Evolutionary conservation across 2,113 vertebrate genomes (phyloP).

Genomic region (Anarrhichthys ocellatus): DNA sequence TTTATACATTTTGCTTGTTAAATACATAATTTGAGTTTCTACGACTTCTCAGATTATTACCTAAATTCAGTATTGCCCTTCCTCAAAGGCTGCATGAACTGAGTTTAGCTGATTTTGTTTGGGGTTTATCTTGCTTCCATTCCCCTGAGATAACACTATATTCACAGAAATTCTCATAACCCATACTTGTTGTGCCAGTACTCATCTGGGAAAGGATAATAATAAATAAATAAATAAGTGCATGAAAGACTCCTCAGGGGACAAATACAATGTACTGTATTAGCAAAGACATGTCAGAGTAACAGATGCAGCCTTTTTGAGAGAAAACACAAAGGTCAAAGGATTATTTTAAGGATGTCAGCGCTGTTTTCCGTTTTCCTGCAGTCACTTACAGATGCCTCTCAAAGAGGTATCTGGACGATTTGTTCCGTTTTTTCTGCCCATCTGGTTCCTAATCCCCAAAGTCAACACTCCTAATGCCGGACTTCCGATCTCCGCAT

Average conservation of each 20-base stretch:
- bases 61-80: not conserved
- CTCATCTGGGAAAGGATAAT: constrained; percentile 61
- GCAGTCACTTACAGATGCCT: constrained; percentile 49
- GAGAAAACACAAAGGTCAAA: constrained; percentile 59
- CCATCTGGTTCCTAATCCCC: constrained; percentile 73
- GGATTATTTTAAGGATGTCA: constrained; percentile 50
- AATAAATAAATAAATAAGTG: constrained; percentile 64
- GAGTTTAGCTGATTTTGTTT: not conserved
- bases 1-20: not conserved
- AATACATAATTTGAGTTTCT: not conserved
- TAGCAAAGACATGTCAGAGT: constrained; percentile 14
- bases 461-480: constrained; percentile 66
- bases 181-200: constrained; percentile 1
- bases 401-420: constrained; percentile 44
- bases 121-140: not conserved
- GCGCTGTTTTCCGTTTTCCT: constrained; percentile 32
- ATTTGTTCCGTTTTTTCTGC: constrained; percentile 46
- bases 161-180: constrained; percentile 44
- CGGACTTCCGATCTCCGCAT: constrained; percentile 50
- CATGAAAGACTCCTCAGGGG: constrained; percentile 30
- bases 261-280: constrained; percentile 13
- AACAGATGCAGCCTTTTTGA: constrained; percentile 40
- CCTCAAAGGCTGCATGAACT: not conserved
- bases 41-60: not conserved
- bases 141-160: constrained; percentile 5